Evolutionary conservation across 2,888 invertebrate genomes (phyloP).

Genomic region (Phorcus lineatus): DNA sequence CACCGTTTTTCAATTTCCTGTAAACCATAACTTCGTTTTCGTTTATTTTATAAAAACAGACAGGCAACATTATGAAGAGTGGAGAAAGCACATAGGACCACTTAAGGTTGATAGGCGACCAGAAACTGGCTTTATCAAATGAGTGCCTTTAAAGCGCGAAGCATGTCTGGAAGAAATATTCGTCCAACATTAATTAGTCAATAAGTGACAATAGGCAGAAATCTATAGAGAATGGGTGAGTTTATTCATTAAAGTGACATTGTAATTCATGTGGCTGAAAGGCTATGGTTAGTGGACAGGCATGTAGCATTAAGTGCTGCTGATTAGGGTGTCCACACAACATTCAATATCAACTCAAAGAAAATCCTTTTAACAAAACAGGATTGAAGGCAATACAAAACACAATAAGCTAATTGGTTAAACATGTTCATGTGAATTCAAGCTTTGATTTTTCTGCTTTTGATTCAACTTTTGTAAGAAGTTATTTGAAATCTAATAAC

Average conservation of each 20-base stretch:
- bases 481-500: too few species aligned
- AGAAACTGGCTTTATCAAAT: constrained; percentile 26
- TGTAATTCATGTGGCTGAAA: not conserved
- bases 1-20: constrained; percentile 32
- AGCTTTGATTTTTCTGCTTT: too few species aligned
- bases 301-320: too few species aligned
- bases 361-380: too few species aligned
- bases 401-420: too few species aligned
- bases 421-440: too few species aligned
- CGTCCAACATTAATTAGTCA: constrained; percentile 18
- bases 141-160: constrained; percentile 4
- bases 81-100: constrained; percentile 14
- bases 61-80: constrained; percentile 26
- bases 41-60: constrained; percentile 37
- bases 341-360: too few species aligned
- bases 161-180: constrained; percentile 25
- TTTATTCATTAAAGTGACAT: constrained; percentile 8
- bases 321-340: too few species aligned
- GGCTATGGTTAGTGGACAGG: too few species aligned
- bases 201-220: not conserved
- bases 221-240: constrained; percentile 12
- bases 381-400: too few species aligned
- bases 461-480: too few species aligned
- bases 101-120: constrained; percentile 24
- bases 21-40: constrained; percentile 37